Evolutionary conservation across 2,888 invertebrate genomes (phyloP).

Genomic region (Amiota communis): DNA sequence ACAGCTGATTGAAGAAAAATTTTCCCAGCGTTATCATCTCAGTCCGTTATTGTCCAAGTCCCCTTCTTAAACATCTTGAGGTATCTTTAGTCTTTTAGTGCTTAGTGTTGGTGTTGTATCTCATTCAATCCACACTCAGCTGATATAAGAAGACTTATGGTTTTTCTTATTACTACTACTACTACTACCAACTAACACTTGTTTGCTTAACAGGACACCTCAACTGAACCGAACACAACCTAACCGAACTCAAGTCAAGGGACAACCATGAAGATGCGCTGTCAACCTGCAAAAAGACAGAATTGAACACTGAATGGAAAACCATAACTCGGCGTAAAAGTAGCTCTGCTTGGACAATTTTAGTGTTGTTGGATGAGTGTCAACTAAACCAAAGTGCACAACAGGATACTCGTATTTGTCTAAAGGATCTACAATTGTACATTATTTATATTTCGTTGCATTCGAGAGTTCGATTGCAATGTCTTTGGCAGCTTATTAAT

Average conservation of each 20-base stretch:
- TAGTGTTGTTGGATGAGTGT: constrained; percentile 55
- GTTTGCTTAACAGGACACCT: constrained; percentile 62
- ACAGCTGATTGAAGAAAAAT: constrained; percentile 63
- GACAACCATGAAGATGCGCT: constrained; percentile 48
- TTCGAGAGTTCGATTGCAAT: background rate
- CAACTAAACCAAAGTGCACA: constrained; percentile 56
- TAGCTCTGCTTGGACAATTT: constrained; percentile 33
- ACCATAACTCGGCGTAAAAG: constrained; percentile 58
- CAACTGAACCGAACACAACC: background rate
- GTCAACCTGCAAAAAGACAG: constrained; percentile 54
- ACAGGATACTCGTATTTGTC: constrained; percentile 56
- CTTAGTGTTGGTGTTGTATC: background rate
- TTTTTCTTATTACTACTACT: constrained; percentile 2
- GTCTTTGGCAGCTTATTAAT: constrained; percentile 52
- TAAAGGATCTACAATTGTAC: constrained; percentile 31
- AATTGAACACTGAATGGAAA: constrained; percentile 22
- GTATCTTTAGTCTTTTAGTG: background rate
- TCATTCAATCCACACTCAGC: background rate
- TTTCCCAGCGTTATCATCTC: constrained; percentile 56
- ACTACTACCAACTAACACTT: constrained; percentile 43
- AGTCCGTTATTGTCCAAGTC: background rate
- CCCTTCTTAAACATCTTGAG: constrained; percentile 1
- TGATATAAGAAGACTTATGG: constrained; percentile 18
- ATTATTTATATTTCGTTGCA: too few species aligned
- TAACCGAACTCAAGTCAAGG: background rate